Evolutionary conservation across 37 sponge, comb jelly and placozoan species (phyloP).

Genomic region (Bolinopsis microptera): DNA sequence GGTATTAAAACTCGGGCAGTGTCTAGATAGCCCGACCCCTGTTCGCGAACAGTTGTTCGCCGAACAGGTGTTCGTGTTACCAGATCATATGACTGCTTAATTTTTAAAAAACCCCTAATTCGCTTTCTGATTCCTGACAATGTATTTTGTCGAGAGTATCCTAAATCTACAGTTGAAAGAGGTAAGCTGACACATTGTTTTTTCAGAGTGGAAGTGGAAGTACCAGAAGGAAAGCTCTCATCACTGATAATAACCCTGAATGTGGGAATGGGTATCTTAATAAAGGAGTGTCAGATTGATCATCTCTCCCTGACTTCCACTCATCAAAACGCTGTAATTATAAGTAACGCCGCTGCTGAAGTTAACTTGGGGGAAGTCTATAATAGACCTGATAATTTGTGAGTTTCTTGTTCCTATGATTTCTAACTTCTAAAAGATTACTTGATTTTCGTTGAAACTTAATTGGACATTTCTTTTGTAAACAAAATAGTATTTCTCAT

Average conservation of each 20-base stretch:
- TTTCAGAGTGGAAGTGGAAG: neutral
- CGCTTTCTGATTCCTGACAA: too few relatives aligned
- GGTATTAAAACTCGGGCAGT: too few relatives aligned
- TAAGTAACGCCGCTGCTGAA: neutral
- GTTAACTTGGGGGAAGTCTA: slow-evolving; percentile 6
- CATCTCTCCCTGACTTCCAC: slow-evolving; percentile 20
- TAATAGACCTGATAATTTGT: slow-evolving; percentile 55
- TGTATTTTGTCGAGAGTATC: too few relatives aligned
- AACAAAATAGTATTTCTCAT: too few relatives aligned
- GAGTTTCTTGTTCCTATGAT: neutral
- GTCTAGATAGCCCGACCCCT: too few relatives aligned
- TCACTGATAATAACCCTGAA: slow-evolving; percentile 43
- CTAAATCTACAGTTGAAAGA: too few relatives aligned
- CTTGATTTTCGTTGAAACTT: neutral
- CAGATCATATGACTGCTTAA: too few relatives aligned
- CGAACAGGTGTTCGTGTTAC: too few relatives aligned
- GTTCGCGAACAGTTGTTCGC: too few relatives aligned
- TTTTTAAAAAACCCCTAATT: too few relatives aligned
- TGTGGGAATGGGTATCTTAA: neutral
- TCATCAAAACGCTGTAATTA: neutral
- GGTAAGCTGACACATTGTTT: neutral
- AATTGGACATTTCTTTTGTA: too few relatives aligned
- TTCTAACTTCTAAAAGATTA: neutral
- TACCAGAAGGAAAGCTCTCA: slow-evolving; percentile 28
- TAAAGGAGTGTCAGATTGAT: neutral